Conservation (phyloP, 35 echinoderm and acorn worm species). For the Apostichopus parvimensis region DNA sequence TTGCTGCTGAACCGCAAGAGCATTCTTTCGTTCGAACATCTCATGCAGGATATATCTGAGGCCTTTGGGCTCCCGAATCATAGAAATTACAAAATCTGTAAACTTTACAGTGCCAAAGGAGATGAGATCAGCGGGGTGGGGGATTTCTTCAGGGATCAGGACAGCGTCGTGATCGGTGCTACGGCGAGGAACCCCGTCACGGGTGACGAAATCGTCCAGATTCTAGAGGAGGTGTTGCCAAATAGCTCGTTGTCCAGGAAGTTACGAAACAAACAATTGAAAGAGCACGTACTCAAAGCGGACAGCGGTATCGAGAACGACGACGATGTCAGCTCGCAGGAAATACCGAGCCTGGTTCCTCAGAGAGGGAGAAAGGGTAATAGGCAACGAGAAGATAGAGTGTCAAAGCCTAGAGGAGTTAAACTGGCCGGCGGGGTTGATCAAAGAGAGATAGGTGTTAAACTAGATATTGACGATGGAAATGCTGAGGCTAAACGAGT, state of each 20-base stretch:
- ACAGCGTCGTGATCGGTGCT: constrained; percentile 78
- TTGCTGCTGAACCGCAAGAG: constrained; percentile 88
- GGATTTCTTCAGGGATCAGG: constrained; percentile 89
- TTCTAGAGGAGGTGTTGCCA: constrained; percentile 78
- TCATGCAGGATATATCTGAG: constrained; percentile 87
- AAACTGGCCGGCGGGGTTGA: constrained; percentile 29
- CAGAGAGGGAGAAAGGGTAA: constrained; percentile 43
- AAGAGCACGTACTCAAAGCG: constrained; percentile 63
- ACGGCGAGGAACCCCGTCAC: constrained; percentile 59
- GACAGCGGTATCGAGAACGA: constrained; percentile 87
- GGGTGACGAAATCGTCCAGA: constrained; percentile 67
- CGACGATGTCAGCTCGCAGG: constrained; percentile 37
- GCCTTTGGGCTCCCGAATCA: constrained; percentile 86
- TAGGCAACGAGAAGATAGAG: constrained; percentile 37
- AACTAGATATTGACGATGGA: background rate
- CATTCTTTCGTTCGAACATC: constrained; percentile 85
- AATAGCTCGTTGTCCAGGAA: constrained; percentile 63
- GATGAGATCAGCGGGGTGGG: constrained; percentile 82
- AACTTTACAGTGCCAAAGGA: constrained; percentile 84
- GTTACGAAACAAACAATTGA: constrained; percentile 59
- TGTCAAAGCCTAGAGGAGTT: constrained; percentile 42
- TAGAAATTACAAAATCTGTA: constrained; percentile 80
- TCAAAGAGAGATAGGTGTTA: constrained; percentile 31
- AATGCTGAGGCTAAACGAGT: background rate
- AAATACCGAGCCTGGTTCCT: background rate